Percentiles rank a stretch among this genome's conserved stretches.
These are phyloP conservation scores for Sciurus niger DNA, from an alignment of 2,113 vertebrate genomes.

Conservation along the genomic window DNA sequence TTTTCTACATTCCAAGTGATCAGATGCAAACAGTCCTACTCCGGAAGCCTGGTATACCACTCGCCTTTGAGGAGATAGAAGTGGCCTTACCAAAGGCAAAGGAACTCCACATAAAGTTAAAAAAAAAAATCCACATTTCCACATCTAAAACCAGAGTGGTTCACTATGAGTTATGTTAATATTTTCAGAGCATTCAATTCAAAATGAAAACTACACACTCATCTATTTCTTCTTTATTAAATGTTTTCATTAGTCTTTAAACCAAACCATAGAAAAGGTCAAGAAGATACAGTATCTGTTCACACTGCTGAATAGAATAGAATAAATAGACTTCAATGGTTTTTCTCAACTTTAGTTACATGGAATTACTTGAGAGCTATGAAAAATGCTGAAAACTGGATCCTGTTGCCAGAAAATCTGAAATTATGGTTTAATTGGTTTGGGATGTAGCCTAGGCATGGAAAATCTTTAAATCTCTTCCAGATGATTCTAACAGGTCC, in stretches of 20 bases:
- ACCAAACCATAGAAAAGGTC: neutral
- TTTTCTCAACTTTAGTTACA: neutral
- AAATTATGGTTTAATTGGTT: neutral
- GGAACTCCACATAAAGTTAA: slow-evolving; percentile 90
- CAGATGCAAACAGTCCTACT: slow-evolving; percentile 91
- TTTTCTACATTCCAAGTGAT: slow-evolving; percentile 88
- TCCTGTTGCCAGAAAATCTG: neutral
- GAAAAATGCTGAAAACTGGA: neutral
- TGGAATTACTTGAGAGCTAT: neutral
- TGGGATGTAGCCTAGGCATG: neutral
- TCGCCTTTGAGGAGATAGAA: slow-evolving; percentile 91
- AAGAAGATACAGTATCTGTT: neutral
- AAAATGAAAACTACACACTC: neutral
- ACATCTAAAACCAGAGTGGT: neutral
- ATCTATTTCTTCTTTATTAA: neutral
- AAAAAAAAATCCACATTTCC: neutral
- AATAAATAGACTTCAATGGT: neutral
- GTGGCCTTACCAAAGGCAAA: slow-evolving; percentile 91
- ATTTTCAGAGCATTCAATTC: neutral
- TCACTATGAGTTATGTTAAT: neutral
- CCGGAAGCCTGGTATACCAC: slow-evolving; percentile 90
- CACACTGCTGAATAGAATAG: neutral
- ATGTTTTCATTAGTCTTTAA: neutral
- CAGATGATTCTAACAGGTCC: neutral
- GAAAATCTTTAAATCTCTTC: neutral